Conservation (phyloP, 2,888 invertebrate species). For the Podabrus alpinus region DNA sequence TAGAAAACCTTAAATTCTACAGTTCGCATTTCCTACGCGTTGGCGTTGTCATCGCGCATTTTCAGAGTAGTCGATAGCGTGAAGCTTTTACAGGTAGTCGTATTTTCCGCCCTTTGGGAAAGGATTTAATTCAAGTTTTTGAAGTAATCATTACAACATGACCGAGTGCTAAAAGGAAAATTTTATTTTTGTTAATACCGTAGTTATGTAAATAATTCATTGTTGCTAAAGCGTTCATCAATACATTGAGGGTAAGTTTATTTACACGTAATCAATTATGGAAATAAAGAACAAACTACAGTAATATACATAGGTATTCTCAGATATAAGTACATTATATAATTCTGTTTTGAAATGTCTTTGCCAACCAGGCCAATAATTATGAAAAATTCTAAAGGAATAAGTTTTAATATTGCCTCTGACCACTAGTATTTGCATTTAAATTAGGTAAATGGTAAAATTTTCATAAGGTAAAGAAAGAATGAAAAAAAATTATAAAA, state of each 20-base stretch:
- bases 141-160: neutral
- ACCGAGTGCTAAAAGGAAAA: neutral
- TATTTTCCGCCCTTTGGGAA: slow-evolving; percentile 36
- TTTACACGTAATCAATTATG: neutral
- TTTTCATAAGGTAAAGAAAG: neutral
- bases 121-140: slow-evolving; percentile 24
- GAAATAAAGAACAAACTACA: neutral
- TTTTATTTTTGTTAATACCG: neutral
- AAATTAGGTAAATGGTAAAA: neutral
- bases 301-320: neutral
- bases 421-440: neutral
- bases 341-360: neutral
- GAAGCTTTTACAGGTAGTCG: slow-evolving; percentile 40
- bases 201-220: neutral
- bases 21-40: slow-evolving; percentile 44
- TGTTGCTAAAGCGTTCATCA: neutral
- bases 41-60: slow-evolving; percentile 40
- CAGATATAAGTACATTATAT: neutral
- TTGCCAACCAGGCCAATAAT: neutral
- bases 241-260: neutral
- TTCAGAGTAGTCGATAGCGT: slow-evolving; percentile 45
- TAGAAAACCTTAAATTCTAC: slow-evolving; percentile 43
- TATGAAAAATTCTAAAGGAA: neutral
- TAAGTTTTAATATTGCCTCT: neutral
- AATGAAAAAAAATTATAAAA: neutral